Evolutionary conservation across 2,888 invertebrate genomes (phyloP).

Genomic region (Spodoptera littoralis): DNA sequence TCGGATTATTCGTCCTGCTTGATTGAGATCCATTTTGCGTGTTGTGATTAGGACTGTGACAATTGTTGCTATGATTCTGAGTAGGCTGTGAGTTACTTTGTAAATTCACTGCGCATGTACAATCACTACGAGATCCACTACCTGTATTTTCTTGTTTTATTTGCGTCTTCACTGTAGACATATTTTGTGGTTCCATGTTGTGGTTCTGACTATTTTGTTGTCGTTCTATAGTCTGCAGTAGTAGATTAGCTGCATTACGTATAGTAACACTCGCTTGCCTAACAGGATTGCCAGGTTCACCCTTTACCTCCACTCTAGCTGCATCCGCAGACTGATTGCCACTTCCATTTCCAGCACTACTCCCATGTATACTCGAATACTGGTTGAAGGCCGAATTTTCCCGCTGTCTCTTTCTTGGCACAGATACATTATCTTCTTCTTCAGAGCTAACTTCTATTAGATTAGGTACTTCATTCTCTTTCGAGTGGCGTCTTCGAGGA

Average conservation of each 20-base stretch:
- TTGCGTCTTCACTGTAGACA: slow-evolving; percentile 40
- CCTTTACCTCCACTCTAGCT: slow-evolving; percentile 69
- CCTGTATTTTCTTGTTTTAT: slow-evolving; percentile 66
- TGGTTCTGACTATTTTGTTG: slow-evolving; percentile 42
- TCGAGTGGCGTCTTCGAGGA: slow-evolving; percentile 79
- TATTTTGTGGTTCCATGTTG: slow-evolving; percentile 33
- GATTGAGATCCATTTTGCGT: slow-evolving; percentile 65
- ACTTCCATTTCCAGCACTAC: slow-evolving; percentile 36
- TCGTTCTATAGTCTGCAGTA: slow-evolving; percentile 37
- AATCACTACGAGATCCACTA: slow-evolving; percentile 51
- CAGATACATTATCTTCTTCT: slow-evolving; percentile 79
- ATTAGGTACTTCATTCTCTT: slow-evolving; percentile 76
- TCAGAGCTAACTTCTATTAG: slow-evolving; percentile 86
- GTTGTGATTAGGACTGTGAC: slow-evolving; percentile 62
- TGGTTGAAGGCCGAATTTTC: slow-evolving; percentile 61
- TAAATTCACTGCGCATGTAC: slow-evolving; percentile 53
- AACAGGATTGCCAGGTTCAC: slow-evolving; percentile 69
- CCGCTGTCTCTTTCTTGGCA: slow-evolving; percentile 73
- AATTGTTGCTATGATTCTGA: slow-evolving; percentile 59
- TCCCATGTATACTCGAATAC: slow-evolving; percentile 35
- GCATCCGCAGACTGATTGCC: slow-evolving; percentile 42
- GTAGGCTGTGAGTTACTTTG: slow-evolving; percentile 31
- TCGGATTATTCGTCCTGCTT: slow-evolving; percentile 49
- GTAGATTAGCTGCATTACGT: slow-evolving; percentile 47
- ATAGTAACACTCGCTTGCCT: slow-evolving; percentile 52